Base-by-base conservation (phyloP, 2,888 invertebrate species). In the Zeuzera pyrina region DNA sequence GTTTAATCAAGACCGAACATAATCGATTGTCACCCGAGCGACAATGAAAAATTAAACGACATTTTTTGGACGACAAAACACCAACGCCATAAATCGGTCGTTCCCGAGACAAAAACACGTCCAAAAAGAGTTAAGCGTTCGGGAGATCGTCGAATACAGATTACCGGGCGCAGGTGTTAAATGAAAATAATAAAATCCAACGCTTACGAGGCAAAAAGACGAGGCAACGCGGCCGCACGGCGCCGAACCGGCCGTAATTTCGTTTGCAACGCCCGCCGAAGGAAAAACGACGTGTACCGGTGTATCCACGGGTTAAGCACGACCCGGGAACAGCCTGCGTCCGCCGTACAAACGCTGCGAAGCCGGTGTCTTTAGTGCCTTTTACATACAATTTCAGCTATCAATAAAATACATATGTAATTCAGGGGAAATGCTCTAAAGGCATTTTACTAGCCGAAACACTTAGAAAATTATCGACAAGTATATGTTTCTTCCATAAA, bases 71-170 rank as follows among this genome's bases (percentile, higher is more conserved):
- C 61, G 49, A 74, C 69, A 70, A 71, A 74, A 71, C 66, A 59
- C 51, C 60, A 57, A 59, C 57, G 62, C 66, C 58, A 76, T 79
- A 79, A 79, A 79, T 77, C 70, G 68, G 54, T 47, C 57, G 56
- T 44, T 47, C 52, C 63, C 59, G 63, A 60, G 68, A 67, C 56
- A 51, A 67, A 64, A 73, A 71, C 61, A 62, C 50, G 59, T 49
- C 73, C 65, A 79, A 79, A 83, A 83, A 81, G 78, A 78, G 76
- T 79, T 79, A 79, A 81, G 77, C 81, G 79, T 74, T 78, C 68
- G 67, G 68, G 61, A 77, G 81, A 81, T 83, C 74, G 74, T 72
- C 68, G 72, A 70, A 73, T 68, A 77, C 77, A 76, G 81, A 83
- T 83, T 81, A 74, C 74, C 52, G 70, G 64, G 68, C 69, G 81